These are phyloP conservation scores for Oryzias woworae DNA, from an alignment of 2,113 vertebrate species.

Conservation along the genomic window DNA sequence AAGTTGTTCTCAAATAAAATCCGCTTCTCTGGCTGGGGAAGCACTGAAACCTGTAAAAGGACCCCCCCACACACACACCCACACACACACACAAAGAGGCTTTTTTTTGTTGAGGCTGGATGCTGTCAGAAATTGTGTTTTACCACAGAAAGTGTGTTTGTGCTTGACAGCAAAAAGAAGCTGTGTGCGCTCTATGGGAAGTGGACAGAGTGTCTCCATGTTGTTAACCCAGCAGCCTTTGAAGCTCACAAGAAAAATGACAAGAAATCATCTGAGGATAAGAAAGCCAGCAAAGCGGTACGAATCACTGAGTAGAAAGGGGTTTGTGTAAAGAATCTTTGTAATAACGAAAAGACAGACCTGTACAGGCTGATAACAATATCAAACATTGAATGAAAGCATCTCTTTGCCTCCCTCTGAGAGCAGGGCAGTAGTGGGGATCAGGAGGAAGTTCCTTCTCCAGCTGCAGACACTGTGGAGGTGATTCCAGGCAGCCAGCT, in stretches of 20 bases:
- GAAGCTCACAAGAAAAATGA: conserved; percentile 91
- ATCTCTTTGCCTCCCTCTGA: neutral
- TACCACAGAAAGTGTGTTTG: conserved; percentile 1
- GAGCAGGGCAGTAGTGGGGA: conserved; percentile 75
- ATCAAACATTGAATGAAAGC: neutral
- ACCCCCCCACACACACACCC: neutral
- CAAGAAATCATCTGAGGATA: conserved; percentile 87
- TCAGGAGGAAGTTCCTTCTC: conserved; percentile 83
- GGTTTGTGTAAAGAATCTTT: too few relatives aligned
- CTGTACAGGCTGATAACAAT: neutral
- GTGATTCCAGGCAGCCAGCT: conserved; percentile 91
- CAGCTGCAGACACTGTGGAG: conserved; percentile 86
- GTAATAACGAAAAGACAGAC: too few relatives aligned
- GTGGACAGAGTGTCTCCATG: conserved; percentile 95
- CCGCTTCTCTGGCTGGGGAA: neutral
- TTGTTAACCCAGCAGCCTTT: conserved; percentile 82
- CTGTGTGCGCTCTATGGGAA: conserved; percentile 92
- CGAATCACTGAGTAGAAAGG: neutral
- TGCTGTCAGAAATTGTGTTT: conserved; percentile 6
- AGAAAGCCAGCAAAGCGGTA: conserved; percentile 88
- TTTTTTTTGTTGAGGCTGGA: neutral
- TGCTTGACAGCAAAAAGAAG: conserved; percentile 89
- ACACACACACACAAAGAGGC: too few relatives aligned
- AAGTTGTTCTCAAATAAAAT: neutral
- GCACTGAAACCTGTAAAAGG: neutral